Percentiles rank a stretch among this genome's conserved stretches.
These are phyloP conservation scores for Melanchra persicariae DNA, from an alignment of 2,888 invertebrate genomes.

Conservation along the genomic window DNA sequence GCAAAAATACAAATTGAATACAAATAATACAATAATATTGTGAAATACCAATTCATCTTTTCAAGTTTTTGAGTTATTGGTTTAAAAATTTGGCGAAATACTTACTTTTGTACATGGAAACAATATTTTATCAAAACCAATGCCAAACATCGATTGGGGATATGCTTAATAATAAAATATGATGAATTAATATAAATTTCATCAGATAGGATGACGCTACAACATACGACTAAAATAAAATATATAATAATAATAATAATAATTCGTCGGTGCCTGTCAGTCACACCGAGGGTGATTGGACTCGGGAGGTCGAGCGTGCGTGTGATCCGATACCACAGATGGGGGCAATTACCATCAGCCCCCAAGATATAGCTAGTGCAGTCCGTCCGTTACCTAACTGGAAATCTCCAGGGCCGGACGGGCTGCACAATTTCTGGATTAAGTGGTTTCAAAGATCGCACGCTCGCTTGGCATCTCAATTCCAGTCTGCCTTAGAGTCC, in stretches of 20 bases:
- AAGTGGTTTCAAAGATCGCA: too few relatives aligned
- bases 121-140: not conserved
- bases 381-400: too few relatives aligned
- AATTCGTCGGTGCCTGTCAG: too few relatives aligned
- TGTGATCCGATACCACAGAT: too few relatives aligned
- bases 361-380: too few relatives aligned
- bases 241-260: not conserved
- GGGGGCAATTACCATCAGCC: too few relatives aligned
- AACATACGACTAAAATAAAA: not conserved
- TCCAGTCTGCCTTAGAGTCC: too few relatives aligned
- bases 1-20: constrained; percentile 1
- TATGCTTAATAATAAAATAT: not conserved
- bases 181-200: not conserved
- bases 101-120: not conserved
- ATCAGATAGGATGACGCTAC: constrained; percentile 7
- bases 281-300: too few relatives aligned
- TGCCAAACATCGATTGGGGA: not conserved
- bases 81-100: not conserved
- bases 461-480: too few relatives aligned
- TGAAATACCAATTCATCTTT: constrained; percentile 1
- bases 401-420: too few relatives aligned
- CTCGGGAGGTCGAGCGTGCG: too few relatives aligned
- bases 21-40: not conserved
- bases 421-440: too few relatives aligned
- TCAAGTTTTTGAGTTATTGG: not conserved